Percentiles rank a stretch among this genome's conserved stretches.
These are phyloP conservation scores for Drosophila sp. DNA, from an alignment of 1,140 invertebrate genomes.

Conservation along the genomic window DNA sequence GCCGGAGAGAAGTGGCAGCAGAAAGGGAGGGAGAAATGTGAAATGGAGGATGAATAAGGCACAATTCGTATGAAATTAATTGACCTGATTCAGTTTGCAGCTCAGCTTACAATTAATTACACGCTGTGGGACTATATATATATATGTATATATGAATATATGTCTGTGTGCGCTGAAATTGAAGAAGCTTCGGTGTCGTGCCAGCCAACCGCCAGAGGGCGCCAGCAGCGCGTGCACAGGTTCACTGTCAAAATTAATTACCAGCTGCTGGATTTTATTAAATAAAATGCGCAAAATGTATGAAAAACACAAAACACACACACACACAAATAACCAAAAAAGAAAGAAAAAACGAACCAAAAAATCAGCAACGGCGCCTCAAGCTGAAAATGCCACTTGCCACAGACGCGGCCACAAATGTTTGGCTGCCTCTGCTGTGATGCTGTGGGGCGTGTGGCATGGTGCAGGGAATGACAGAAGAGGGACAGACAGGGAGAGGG, in stretches of 20 bases:
- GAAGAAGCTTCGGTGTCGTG: slow-evolving; percentile 47
- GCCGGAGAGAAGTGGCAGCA: too few relatives aligned
- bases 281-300: slow-evolving; percentile 73
- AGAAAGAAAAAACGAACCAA: slow-evolving; percentile 24
- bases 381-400: slow-evolving; percentile 46
- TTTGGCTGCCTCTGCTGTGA: slow-evolving; percentile 4
- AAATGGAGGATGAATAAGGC: neutral
- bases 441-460: neutral
- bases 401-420: slow-evolving; percentile 51
- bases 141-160: neutral
- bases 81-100: slow-evolving; percentile 78
- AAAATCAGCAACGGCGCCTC: slow-evolving; percentile 40
- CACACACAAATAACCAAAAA: slow-evolving; percentile 18
- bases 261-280: slow-evolving; percentile 75
- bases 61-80: slow-evolving; percentile 74
- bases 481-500: too few relatives aligned
- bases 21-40: neutral
- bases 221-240: slow-evolving; percentile 58
- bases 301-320: slow-evolving; percentile 27
- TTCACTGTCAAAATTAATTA: slow-evolving; percentile 83
- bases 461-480: slow-evolving; percentile 5
- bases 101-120: slow-evolving; percentile 83
- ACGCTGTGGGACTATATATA: slow-evolving; percentile 24
- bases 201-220: slow-evolving; percentile 27
- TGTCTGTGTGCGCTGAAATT: slow-evolving; percentile 44